Evolutionary conservation across 2,797 vertebrate genomes (phyloP).

Genomic region (Rousettus madagascariensis): DNA sequence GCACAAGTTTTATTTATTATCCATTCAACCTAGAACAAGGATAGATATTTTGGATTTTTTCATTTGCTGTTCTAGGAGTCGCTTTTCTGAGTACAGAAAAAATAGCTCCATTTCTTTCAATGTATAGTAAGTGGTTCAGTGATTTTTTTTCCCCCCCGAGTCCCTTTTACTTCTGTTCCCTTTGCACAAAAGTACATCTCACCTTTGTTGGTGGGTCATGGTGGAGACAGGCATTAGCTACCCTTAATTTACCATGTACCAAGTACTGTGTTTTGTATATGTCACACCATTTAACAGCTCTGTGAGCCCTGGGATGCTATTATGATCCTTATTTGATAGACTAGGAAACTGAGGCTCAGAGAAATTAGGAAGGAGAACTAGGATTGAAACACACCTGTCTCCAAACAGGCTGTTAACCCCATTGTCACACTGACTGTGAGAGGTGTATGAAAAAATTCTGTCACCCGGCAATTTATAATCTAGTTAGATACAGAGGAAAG

Average conservation of each 20-base stretch:
- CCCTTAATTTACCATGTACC: neutral
- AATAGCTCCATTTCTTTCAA: neutral
- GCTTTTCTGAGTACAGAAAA: neutral
- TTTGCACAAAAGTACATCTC: neutral
- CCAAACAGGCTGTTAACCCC: neutral
- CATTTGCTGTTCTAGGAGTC: neutral
- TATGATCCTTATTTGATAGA: neutral
- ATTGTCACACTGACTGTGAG: neutral
- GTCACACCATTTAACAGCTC: neutral
- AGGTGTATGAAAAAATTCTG: neutral
- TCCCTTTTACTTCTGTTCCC: neutral
- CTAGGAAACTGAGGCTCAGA: neutral
- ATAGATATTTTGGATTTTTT: neutral
- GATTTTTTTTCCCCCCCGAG: rapidly evolving
- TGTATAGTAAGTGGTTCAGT: neutral
- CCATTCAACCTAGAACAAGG: neutral
- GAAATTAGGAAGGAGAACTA: neutral
- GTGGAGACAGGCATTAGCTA: neutral
- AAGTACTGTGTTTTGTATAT: neutral
- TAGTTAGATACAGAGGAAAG: neutral
- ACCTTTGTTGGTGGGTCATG: neutral
- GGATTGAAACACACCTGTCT: neutral
- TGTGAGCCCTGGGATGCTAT: neutral
- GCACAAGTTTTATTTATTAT: neutral
- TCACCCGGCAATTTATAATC: neutral